Evolutionary conservation across 2,113 vertebrate genomes (phyloP).

Genomic region (Bos indicus): DNA sequence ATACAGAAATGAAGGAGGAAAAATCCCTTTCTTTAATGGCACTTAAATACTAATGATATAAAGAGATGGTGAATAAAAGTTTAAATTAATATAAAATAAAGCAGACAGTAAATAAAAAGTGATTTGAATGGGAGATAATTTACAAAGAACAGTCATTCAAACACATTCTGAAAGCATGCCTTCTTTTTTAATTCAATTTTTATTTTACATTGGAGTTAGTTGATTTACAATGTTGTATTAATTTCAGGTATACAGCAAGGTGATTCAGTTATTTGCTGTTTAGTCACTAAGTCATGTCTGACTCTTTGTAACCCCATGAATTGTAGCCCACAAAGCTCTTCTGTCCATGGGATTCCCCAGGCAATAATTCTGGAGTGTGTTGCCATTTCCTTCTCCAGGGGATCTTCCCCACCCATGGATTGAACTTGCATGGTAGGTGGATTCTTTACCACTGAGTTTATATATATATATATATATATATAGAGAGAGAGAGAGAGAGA

Average conservation of each 20-base stretch:
- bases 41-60: background rate
- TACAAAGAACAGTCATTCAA: background rate
- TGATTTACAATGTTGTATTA: background rate
- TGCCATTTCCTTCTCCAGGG: background rate
- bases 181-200: background rate
- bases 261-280: background rate
- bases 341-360: background rate
- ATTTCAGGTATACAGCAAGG: background rate
- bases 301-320: background rate
- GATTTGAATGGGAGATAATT: background rate
- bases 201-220: background rate
- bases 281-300: background rate
- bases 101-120: background rate
- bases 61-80: background rate
- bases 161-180: background rate
- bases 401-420: background rate
- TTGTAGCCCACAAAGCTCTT: background rate
- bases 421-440: background rate
- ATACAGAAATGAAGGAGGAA: background rate
- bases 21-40: fast-evolving
- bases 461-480: background rate
- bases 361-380: background rate
- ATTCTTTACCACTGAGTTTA: background rate
- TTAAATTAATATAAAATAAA: background rate
- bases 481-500: too few relatives aligned